Evolutionary conservation across 2,113 vertebrate genomes (phyloP).

Genomic region (Oreochromis niloticus): DNA sequence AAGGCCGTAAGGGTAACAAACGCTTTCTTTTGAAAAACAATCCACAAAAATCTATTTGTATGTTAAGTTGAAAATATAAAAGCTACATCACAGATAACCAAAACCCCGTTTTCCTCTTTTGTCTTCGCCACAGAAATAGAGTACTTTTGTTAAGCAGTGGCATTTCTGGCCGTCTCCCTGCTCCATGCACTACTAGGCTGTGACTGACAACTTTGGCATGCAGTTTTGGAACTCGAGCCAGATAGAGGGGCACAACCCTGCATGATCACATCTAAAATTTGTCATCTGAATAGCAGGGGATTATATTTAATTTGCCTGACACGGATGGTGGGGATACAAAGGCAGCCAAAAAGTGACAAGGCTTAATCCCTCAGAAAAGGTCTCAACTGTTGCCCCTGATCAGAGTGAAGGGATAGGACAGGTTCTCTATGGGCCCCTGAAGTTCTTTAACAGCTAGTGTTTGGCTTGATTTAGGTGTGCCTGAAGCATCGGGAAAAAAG

Average conservation of each 20-base stretch:
- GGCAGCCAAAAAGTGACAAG: slow-evolving; percentile 63
- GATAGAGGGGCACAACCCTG: slow-evolving; percentile 41
- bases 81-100: not conserved
- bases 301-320: slow-evolving; percentile 67
- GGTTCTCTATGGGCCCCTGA: slow-evolving; percentile 19
- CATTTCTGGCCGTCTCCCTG: slow-evolving; percentile 23
- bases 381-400: slow-evolving; percentile 45
- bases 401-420: slow-evolving; percentile 39
- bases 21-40: not conserved
- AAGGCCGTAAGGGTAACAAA: not conserved
- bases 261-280: slow-evolving; percentile 59
- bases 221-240: slow-evolving; percentile 36
- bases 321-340: slow-evolving; percentile 29
- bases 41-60: not conserved
- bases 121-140: slow-evolving; percentile 32
- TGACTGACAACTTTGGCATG: slow-evolving; percentile 67
- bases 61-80: slow-evolving; percentile 5
- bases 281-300: slow-evolving; percentile 66
- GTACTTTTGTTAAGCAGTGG: slow-evolving; percentile 37
- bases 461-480: not conserved
- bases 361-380: slow-evolving; percentile 59
- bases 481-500: not conserved
- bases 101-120: not conserved
- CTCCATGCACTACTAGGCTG: slow-evolving; percentile 18
- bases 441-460: not conserved